Base-by-base conservation (phyloP, 2,888 invertebrate genomes). In the Crossocerus cetratus region DNA sequence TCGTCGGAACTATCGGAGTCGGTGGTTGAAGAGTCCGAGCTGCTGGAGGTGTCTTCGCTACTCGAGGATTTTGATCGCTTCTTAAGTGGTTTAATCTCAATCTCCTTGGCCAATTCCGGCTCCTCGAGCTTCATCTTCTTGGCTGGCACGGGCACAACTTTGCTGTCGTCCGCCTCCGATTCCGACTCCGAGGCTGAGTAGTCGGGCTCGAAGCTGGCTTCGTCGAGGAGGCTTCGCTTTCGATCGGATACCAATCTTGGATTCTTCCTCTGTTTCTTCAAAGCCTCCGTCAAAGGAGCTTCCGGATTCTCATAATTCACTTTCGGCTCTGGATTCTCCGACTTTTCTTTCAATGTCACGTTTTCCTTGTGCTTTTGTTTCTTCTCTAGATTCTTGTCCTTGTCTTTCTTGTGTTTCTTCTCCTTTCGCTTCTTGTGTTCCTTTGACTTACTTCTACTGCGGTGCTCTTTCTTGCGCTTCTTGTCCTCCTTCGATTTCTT, bases 171-270 rank as follows among this genome's bases (percentile, higher is more conserved):
- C 14, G 92, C 92, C 73, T 94, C 94, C 2, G 91, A 91, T 80
- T 94, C 94, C 20, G 91, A 92, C 72, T 94, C 94, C 3, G 94
- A 92, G 80, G 93, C 93, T 78, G 95, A 95, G 87, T 95, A 95
- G 86, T 95, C 95, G 0, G 95, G 95, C 84, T 94, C 95, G 85
- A 95, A 95, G 84, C 92, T 94, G 0, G 94, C 93, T 89, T 95
- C 95, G 82, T 95, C 95, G 54, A 95, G 89, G 4, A 93, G 93
- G 8, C 94, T 93, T 83, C 94, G 94, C 81, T 95, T 94, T 76
- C 93, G 91, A 86, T 93, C 93, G 0, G 92, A 91, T 23, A 92
- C 91, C 2, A 89, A 79, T 78, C 90, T 84, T 1, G 87, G 87
- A 81, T 88, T 89, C 49, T 88, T 86, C 13, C 90, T 77, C 49